These are phyloP conservation scores for Xenus cinereus DNA, from an alignment of 2,113 vertebrate genomes.

Conservation along the genomic window DNA sequence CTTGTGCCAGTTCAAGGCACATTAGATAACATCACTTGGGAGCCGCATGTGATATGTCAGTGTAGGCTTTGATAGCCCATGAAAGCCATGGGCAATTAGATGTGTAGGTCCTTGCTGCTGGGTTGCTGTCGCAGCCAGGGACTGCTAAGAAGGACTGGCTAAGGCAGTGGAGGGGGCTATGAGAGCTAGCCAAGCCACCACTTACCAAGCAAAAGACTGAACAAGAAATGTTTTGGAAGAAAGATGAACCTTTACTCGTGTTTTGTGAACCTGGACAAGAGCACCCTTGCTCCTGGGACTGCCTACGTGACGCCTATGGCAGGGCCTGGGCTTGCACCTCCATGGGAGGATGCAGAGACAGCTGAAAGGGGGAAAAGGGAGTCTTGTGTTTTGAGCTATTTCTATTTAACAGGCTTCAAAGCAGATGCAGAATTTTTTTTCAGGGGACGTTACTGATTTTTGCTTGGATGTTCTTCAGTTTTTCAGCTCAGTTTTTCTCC, in stretches of 20 bases:
- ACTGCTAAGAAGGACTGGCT: neutral
- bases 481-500: neutral
- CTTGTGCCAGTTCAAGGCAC: neutral
- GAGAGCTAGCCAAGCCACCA: neutral
- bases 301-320: fast-evolving
- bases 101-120: neutral
- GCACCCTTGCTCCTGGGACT: neutral
- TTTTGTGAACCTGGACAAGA: neutral
- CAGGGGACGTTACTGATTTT: neutral
- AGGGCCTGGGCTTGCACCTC: neutral
- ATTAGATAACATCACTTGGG: neutral
- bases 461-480: neutral
- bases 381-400: neutral
- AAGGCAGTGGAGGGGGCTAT: neutral
- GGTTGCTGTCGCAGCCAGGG: neutral
- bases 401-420: neutral
- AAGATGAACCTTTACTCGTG: neutral
- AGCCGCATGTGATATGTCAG: fast-evolving
- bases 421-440: neutral
- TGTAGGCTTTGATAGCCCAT: neutral
- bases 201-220: neutral
- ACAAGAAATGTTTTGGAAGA: neutral
- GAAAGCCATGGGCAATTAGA: neutral
- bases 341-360: neutral
- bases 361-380: neutral